Conservation (phyloP, 1,140 invertebrate genomes). For the Drosophila kurseongensis region DNA sequence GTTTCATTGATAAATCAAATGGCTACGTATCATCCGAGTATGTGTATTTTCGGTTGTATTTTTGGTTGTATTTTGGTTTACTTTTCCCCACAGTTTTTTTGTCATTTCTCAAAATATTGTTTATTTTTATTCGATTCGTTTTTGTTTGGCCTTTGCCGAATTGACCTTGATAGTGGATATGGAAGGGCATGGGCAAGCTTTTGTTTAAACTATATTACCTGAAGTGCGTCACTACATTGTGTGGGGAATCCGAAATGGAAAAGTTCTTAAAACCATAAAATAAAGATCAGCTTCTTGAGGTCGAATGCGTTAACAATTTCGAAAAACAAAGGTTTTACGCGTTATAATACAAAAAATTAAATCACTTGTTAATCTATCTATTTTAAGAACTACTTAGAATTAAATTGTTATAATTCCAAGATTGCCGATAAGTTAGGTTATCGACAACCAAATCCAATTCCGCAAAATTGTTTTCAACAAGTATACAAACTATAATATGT, state of each 20-base stretch:
- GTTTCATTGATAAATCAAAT: constrained; percentile 79
- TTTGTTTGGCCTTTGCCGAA: constrained; percentile 35
- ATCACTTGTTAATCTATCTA: too few relatives aligned
- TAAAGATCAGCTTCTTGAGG: background rate
- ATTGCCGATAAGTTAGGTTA: too few relatives aligned
- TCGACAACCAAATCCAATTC: background rate
- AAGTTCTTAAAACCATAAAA: constrained; percentile 1
- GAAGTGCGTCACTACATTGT: constrained; percentile 27
- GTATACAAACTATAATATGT: constrained; percentile 12
- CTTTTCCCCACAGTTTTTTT: background rate
- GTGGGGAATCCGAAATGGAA: constrained; percentile 1
- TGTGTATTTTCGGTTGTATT: constrained; percentile 44
- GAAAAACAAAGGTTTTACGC: too few relatives aligned
- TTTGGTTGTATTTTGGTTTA: background rate
- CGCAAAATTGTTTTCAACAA: constrained; percentile 5
- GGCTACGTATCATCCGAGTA: constrained; percentile 35
- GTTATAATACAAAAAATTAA: too few relatives aligned
- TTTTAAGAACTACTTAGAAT: too few relatives aligned
- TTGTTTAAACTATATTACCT: constrained; percentile 16
- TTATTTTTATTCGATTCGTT: constrained; percentile 54
- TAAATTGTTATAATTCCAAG: too few relatives aligned
- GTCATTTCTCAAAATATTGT: constrained; percentile 56
- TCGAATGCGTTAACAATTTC: too few relatives aligned
- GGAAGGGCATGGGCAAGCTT: constrained; percentile 29
- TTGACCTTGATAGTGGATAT: constrained; percentile 22